Conservation (phyloP, 2,113 vertebrate species). For the Athene cunicularia region DNA sequence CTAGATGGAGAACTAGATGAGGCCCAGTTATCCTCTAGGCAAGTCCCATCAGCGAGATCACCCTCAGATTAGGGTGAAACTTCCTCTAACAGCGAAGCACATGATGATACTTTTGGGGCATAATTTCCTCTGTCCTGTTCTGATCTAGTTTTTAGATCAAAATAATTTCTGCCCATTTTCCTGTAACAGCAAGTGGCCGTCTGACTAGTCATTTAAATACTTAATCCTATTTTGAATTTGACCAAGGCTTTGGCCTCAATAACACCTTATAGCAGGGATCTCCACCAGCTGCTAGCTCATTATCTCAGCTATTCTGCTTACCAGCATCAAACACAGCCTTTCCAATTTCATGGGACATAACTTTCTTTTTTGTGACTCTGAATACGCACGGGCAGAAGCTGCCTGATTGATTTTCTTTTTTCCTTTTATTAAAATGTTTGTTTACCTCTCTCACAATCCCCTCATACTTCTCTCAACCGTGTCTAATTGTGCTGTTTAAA, state of each 20-base stretch:
- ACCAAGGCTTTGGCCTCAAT: neutral
- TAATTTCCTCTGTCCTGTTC: neutral
- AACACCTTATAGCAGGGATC: neutral
- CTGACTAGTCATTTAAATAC: neutral
- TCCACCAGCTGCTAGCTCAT: neutral
- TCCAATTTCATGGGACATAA: neutral
- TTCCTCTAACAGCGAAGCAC: neutral
- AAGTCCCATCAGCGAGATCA: neutral
- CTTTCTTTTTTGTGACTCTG: neutral
- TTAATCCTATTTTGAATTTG: neutral
- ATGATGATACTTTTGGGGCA: neutral
- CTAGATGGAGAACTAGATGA: neutral
- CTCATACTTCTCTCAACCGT: neutral
- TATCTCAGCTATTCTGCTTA: neutral
- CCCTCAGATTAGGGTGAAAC: neutral
- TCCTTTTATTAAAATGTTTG: neutral
- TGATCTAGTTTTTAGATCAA: neutral
- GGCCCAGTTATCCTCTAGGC: neutral
- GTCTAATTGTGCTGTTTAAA: neutral
- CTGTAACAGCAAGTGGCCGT: neutral
- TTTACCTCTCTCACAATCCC: neutral
- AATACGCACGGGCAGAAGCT: neutral
- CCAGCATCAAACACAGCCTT: neutral
- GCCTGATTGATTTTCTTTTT: neutral
- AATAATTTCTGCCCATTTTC: neutral